These are phyloP conservation scores for Synergus japonicus DNA, from an alignment of 2,888 invertebrate genomes.

Conservation along the genomic window DNA sequence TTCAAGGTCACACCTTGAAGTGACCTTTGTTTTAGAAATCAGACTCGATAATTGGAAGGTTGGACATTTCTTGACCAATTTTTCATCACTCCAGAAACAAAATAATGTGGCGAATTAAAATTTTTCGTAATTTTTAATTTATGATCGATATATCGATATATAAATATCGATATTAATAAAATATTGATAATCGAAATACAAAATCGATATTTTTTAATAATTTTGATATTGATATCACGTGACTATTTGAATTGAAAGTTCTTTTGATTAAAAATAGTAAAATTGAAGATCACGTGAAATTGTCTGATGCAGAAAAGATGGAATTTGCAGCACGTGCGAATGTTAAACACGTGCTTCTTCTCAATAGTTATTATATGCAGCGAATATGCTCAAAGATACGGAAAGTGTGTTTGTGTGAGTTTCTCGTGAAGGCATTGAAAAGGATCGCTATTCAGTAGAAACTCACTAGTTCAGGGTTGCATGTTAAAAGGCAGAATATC, in stretches of 20 bases:
- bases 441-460: constrained; percentile 15
- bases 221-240: too few relatives aligned
- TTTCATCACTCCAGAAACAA: too few relatives aligned
- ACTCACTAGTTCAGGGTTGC: constrained; percentile 36
- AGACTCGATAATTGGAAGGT: not conserved
- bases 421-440: not conserved
- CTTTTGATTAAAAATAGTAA: not conserved
- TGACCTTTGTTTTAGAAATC: not conserved
- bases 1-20: not conserved
- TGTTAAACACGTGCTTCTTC: not conserved
- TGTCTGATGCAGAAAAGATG: not conserved
- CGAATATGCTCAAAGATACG: not conserved
- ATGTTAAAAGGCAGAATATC: constrained; percentile 36
- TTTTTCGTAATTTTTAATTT: not conserved
- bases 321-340: constrained; percentile 2
- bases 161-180: too few relatives aligned
- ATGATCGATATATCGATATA: not conserved
- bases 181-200: too few relatives aligned
- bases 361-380: not conserved
- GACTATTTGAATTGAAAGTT: not conserved
- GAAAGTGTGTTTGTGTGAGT: not conserved
- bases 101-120: too few relatives aligned
- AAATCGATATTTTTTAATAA: too few relatives aligned
- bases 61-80: too few relatives aligned
- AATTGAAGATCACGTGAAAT: not conserved